Percentiles rank a stretch among this genome's conserved stretches.
These are phyloP conservation scores for Tinamus guttatus DNA, from an alignment of 2,113 vertebrate genomes.

Conservation along the genomic window DNA sequence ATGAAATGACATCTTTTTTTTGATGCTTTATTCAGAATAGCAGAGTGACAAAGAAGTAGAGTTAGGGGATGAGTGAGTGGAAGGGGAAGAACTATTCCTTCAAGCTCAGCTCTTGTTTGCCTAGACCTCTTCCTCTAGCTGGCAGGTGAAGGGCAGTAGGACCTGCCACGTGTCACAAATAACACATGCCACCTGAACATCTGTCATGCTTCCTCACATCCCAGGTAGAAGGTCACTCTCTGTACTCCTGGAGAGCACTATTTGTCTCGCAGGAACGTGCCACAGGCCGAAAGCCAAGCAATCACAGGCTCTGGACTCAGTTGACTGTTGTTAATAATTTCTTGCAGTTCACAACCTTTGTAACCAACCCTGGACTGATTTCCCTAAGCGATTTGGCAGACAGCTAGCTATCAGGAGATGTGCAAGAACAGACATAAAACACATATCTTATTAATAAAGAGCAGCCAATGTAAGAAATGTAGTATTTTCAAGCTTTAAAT, in stretches of 20 bases:
- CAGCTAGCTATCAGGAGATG: neutral
- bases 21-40: neutral
- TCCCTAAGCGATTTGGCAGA: neutral
- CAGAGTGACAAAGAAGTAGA: neutral
- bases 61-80: neutral
- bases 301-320: neutral
- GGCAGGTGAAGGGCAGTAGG: conserved; percentile 15
- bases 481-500: neutral
- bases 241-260: neutral
- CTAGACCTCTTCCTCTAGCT: neutral
- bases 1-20: neutral
- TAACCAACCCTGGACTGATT: neutral
- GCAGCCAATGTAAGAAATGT: neutral
- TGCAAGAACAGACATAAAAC: neutral
- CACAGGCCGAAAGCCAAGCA: neutral
- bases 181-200: conserved; percentile 46
- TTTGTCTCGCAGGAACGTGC: conserved; percentile 21
- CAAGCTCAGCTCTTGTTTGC: conserved; percentile 5
- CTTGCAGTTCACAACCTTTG: conserved; percentile 55
- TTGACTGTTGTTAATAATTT: conserved; percentile 63
- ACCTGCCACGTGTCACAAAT: conserved; percentile 28
- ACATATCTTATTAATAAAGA: conserved; percentile 5
- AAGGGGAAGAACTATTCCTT: neutral
- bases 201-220: neutral
- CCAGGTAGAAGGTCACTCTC: conserved; percentile 15